Evolutionary conservation across 2,113 vertebrate genomes (phyloP), one percentile per base, ranked within the genome.

Genomic region (Oenanthe melanoleuca): DNA sequence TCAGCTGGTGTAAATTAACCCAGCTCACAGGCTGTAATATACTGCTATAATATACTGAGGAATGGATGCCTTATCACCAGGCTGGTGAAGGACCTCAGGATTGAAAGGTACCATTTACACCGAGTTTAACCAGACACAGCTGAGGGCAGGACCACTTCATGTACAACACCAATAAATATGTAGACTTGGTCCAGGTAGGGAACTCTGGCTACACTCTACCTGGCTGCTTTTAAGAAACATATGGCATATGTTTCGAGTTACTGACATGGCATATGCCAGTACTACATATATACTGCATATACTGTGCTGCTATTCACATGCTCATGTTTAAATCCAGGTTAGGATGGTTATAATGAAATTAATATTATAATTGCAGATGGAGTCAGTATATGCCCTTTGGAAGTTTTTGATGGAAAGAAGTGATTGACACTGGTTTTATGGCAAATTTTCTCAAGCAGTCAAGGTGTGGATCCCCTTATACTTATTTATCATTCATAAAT

Each of bases 1-100:
- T 93, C 95, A 96, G 86, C 93, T 96, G 95, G 90, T 90, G 75
- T 45, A 88, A 92, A 96, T 97, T 96, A 97, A 90, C 90, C 59
- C 28, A 88, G 86, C 52, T 95, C 53, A 31, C 80, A 83, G 75
- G 65, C 92, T 90, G 4, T 81, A 64, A 87, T 89, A 81, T 80
- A 75, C 80, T 89, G 63, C 78, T 85, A 47, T 52, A 84, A 91
- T 93, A 89, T 60, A 80, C 80, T 92, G 86, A 33, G 72, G 61
- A 88, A 61, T 0, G 45, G 56, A n/a, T 72, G 37, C 78, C 86
- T 96, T 93, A 88, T 92, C 88, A 66, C 34, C 66, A 86, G 80
- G 53, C 79, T 94, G 81, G 86, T 78, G 79, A 92, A 88, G 77
- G 65, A 73, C 22, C 75, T 66, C 4, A 2, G 50, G 44, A 70